These are phyloP conservation scores for Amniataba percoides DNA, from an alignment of 2,797 vertebrate species.

Conservation along the genomic window DNA sequence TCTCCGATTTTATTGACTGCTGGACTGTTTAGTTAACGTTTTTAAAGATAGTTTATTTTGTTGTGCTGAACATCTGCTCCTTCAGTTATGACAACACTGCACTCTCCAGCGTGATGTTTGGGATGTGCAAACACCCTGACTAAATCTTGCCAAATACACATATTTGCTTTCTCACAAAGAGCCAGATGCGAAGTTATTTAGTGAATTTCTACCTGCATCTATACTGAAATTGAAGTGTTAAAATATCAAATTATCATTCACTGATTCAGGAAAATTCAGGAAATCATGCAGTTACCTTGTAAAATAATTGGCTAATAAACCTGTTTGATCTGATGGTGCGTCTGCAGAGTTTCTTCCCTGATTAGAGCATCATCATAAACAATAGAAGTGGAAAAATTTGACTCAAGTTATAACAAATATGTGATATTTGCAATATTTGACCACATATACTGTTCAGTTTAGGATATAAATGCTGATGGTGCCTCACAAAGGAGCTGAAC, in stretches of 20 bases:
- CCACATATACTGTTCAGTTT: neutral
- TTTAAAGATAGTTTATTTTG: neutral
- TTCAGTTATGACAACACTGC: neutral
- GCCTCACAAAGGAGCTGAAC: neutral
- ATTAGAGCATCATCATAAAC: neutral
- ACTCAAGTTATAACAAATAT: neutral
- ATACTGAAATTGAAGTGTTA: neutral
- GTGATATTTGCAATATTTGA: neutral
- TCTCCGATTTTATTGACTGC: neutral
- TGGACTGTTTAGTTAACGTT: neutral
- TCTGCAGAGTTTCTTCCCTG: neutral
- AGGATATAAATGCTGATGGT: neutral
- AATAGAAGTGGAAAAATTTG: neutral
- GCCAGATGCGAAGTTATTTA: neutral
- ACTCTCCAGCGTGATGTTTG: neutral
- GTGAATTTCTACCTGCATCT: no score
- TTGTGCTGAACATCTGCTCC: neutral
- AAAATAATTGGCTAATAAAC: neutral
- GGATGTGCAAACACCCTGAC: neutral
- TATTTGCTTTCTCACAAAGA: neutral
- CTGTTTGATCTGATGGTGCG: neutral
- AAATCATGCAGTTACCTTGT: no score
- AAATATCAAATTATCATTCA: no score
- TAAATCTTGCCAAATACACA: neutral
- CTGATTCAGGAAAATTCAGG: no score